A percentile compares a stretch with the other conserved stretches of the same genome.
These are phyloP conservation scores for Drosophila guanche DNA, from an alignment of 1,140 invertebrate species.

Conservation along the genomic window DNA sequence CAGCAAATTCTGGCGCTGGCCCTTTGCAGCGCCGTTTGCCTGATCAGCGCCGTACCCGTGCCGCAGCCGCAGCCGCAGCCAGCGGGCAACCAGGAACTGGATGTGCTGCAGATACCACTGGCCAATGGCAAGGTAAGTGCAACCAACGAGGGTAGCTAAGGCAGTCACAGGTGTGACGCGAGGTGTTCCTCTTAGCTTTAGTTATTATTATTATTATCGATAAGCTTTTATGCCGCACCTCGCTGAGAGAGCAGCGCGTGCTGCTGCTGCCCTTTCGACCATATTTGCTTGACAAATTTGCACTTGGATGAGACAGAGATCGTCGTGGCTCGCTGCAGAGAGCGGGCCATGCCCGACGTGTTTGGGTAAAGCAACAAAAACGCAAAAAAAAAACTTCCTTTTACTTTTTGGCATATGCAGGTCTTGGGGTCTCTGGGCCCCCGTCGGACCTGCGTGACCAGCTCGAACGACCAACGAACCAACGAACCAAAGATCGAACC, in stretches of 20 bases:
- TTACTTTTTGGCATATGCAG: slow-evolving; percentile 67
- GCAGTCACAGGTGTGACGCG: too few relatives aligned
- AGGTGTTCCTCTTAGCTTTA: too few relatives aligned
- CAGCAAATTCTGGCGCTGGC: slow-evolving; percentile 63
- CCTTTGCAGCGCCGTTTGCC: slow-evolving; percentile 60
- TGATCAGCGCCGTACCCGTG: slow-evolving; percentile 69
- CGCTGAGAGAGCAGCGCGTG: slow-evolving; percentile 29
- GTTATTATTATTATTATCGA: too few relatives aligned
- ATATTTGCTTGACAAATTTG: slow-evolving; percentile 46
- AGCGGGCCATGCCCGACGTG: slow-evolving; percentile 15
- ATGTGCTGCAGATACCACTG: slow-evolving; percentile 78
- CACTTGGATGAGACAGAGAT: slow-evolving; percentile 26
- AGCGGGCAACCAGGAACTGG: slow-evolving; percentile 70
- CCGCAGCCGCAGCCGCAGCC: slow-evolving; percentile 50
- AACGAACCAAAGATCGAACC: slow-evolving; percentile 20
- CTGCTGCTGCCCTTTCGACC: slow-evolving; percentile 51
- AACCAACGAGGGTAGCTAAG: background rate
- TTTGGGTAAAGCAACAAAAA: slow-evolving; percentile 17
- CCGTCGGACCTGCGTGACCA: slow-evolving; percentile 63
- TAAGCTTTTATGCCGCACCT: background rate
- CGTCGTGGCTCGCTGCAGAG: background rate
- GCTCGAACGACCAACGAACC: slow-evolving; percentile 19
- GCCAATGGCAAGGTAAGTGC: slow-evolving; percentile 79
- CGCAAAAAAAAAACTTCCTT: slow-evolving; percentile 56
- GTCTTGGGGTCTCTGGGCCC: slow-evolving; percentile 70